A percentile compares a stretch with the other conserved stretches of the same genome.
Evolutionary conservation across 2,888 invertebrate species (phyloP).

Genomic region (Aspidiotus destructor): DNA sequence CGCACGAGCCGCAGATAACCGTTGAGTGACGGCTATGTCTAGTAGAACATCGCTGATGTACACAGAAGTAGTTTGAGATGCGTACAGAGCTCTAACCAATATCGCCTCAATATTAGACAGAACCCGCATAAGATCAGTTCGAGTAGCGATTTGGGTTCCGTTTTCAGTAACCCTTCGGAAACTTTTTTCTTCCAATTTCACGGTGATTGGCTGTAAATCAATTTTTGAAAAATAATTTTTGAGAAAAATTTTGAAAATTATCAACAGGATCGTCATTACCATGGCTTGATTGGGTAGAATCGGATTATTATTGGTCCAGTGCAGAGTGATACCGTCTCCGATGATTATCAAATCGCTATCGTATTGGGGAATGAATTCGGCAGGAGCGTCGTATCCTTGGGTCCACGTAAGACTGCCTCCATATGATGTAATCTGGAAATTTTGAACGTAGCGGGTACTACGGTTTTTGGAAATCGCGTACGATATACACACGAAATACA

Average conservation of each 20-base stretch:
- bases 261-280: not conserved
- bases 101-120: slow-evolving; percentile 73
- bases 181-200: slow-evolving; percentile 52
- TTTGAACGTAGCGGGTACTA: not conserved
- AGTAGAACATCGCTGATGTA: slow-evolving; percentile 75
- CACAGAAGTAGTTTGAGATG: slow-evolving; percentile 53
- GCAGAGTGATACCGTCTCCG: slow-evolving; percentile 65
- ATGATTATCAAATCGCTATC: slow-evolving; percentile 75
- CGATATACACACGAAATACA: no score
- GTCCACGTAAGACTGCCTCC: slow-evolving; percentile 71
- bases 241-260: not conserved
- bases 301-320: slow-evolving; percentile 29
- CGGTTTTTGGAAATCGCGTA: no score
- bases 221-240: not conserved
- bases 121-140: slow-evolving; percentile 74
- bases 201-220: slow-evolving; percentile 50
- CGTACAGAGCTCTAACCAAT: slow-evolving; percentile 69
- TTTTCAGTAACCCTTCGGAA: slow-evolving; percentile 53
- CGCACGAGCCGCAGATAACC: slow-evolving; percentile 51
- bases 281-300: slow-evolving; percentile 12
- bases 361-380: slow-evolving; percentile 48
- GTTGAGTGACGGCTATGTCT: slow-evolving; percentile 66
- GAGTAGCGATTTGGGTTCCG: slow-evolving; percentile 52
- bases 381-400: slow-evolving; percentile 55
- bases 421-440: slow-evolving; percentile 63